Evolutionary conservation across 2,797 vertebrate species (phyloP), one percentile per base, ranked within the genome.

Genomic region (Sebastes oblongus): DNA sequence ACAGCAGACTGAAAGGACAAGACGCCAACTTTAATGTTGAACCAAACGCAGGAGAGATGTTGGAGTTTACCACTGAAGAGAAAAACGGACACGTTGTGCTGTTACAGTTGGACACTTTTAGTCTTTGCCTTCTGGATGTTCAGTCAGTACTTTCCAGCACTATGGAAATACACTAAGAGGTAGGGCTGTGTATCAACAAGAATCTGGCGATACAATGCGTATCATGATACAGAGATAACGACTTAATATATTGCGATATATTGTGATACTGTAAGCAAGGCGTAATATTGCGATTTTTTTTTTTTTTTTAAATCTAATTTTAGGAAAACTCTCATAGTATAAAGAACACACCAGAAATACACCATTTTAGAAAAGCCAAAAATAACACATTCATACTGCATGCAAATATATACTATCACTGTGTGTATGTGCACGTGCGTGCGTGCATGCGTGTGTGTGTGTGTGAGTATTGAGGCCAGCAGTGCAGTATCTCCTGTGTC

Each of bases 401-500:
- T 46, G 42, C 42, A 46, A 46, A 39, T 39, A 39, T 39, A 39
- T 39, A 39, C n/a, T 24, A 55, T 29, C 50, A n/a, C 18, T 29
- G 29, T 56, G 25, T 46, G 67, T 50, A 10, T 39, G 64, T 30
- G 62, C 36, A 13, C 2, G 11, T 55, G 52, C 3, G 10, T 55
- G 52, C 6, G 20, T 46, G 72, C 11, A 24, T 66, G 65, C 6
- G 65, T 20, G 59, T n/a, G 62, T 55, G 62, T 55, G 24, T 27
- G 59, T 20, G 54, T 65, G 60, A 66, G 16, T 70, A 2, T 59
- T 54, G 36, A 73, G 71, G 80, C 64, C 74, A 54, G 62, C 79
- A 39, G 78, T 61, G 71, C 54, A 32, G 29, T 54, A n/a, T 68
- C 69, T 66, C 56, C 56, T 24, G 68, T 74, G 69, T 84, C 34